phyloP scores from a whole-genome alignment of 1,140 invertebrate genomes.

The Maniola jurtina region DNA sequence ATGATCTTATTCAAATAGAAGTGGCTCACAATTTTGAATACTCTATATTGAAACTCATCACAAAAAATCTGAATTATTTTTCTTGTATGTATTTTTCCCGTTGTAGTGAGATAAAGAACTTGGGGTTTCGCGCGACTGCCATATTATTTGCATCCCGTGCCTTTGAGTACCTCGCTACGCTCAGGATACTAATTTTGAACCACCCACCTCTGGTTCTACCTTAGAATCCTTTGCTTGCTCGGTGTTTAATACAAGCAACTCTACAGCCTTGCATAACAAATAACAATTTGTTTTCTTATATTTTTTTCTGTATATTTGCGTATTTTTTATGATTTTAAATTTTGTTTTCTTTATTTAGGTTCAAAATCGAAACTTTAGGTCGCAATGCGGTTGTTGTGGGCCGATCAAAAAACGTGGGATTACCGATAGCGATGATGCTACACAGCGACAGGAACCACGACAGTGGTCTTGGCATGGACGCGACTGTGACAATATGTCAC shows the following conservation, averaged over 20 bases:
- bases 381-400: conserved; percentile 94
- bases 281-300: neutral
- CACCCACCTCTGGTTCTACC: too few species aligned
- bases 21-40: neutral
- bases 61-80: too few species aligned
- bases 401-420: conserved; percentile 93
- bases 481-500: conserved; percentile 93
- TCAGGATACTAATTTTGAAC: too few species aligned
- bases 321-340: neutral
- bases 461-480: conserved; percentile 83
- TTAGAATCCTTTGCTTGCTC: too few species aligned
- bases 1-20: neutral
- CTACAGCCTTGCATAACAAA: neutral
- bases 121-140: too few species aligned
- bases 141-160: too few species aligned
- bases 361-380: conserved; percentile 87
- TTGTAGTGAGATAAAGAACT: too few species aligned
- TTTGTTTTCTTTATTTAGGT: conserved; percentile 78
- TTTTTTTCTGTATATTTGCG: neutral
- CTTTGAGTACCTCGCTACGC: too few species aligned
- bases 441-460: conserved; percentile 86
- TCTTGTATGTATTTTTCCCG: too few species aligned
- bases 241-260: too few species aligned
- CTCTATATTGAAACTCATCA: too few species aligned
- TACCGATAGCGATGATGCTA: conserved; percentile 90